Evolutionary conservation across 2,113 vertebrate genomes (phyloP).

Genomic region (Rhodinocichla rosea): DNA sequence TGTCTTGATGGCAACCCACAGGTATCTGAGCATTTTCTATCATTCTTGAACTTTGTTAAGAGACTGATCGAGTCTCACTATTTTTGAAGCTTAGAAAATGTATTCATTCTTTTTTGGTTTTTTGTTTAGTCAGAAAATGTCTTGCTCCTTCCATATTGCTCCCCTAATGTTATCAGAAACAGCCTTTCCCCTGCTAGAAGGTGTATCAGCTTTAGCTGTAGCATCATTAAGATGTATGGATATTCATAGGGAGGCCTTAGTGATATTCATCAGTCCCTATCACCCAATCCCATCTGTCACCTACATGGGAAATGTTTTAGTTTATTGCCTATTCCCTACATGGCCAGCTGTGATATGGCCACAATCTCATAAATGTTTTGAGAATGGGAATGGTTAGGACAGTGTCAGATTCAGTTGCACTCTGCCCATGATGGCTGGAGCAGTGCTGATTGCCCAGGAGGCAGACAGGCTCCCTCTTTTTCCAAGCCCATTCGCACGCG

Average conservation of each 20-base stretch:
- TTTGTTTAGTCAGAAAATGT: not conserved
- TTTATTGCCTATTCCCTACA: not conserved
- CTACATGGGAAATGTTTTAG: not conserved
- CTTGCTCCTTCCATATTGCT: not conserved
- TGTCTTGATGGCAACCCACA: not conserved
- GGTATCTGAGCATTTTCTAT: not conserved
- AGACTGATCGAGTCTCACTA: not conserved
- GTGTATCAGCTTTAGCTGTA: not conserved
- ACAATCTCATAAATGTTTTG: not conserved
- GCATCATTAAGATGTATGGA: not conserved
- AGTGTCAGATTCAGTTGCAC: not conserved
- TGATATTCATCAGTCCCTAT: not conserved
- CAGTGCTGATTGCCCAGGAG: not conserved
- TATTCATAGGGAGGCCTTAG: not conserved
- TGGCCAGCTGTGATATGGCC: not conserved
- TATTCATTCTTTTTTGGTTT: not conserved
- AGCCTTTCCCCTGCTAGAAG: not conserved
- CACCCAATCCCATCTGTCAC: not conserved
- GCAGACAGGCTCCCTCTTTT: not conserved
- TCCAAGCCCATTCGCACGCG: rapidly evolving
- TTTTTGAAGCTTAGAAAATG: not conserved
- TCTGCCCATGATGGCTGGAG: not conserved
- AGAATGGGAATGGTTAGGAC: not conserved
- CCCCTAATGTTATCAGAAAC: not conserved
- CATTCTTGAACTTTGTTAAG: not conserved